Evolutionary conservation across 2,888 invertebrate species (phyloP).

Genomic region (Sceliomorpha sp.): DNA sequence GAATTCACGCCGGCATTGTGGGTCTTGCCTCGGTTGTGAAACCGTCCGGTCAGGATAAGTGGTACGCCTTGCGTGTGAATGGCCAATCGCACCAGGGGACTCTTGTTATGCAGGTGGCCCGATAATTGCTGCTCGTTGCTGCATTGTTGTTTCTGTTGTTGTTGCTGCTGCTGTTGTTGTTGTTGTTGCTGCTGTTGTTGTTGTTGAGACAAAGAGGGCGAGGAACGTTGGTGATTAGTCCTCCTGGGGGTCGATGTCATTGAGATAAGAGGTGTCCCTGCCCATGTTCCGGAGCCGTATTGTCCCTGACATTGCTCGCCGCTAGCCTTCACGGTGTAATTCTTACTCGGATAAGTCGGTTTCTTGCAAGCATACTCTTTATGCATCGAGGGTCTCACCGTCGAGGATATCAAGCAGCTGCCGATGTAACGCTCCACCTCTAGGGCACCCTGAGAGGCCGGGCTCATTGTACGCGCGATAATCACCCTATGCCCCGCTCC

Average conservation of each 20-base stretch:
- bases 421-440: constrained; percentile 85
- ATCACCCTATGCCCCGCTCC: background rate
- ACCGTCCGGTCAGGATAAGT: constrained; percentile 87
- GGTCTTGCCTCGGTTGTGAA: constrained; percentile 82
- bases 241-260: constrained; percentile 85
- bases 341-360: constrained; percentile 44
- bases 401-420: constrained; percentile 83
- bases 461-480: constrained; percentile 85
- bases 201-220: constrained; percentile 58
- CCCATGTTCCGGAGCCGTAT: constrained; percentile 84
- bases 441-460: constrained; percentile 84
- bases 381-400: constrained; percentile 60
- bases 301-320: constrained; percentile 42
- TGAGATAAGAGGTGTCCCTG: constrained; percentile 90
- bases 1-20: constrained; percentile 60
- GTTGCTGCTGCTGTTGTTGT: constrained; percentile 62
- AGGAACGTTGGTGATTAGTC: constrained; percentile 69
- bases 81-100: constrained; percentile 87
- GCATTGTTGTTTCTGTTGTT: no score
- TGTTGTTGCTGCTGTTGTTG: constrained; percentile 53
- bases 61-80: constrained; percentile 93
- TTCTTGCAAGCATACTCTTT: constrained; percentile 61
- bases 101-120: constrained; percentile 65
- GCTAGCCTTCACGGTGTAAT: constrained; percentile 28
- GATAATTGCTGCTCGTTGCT: constrained; percentile 57